Percentiles rank a stretch among this genome's conserved stretches.
Conservation (phyloP, 2,797 vertebrate species). For the Pangasius larnaudii region DNA sequence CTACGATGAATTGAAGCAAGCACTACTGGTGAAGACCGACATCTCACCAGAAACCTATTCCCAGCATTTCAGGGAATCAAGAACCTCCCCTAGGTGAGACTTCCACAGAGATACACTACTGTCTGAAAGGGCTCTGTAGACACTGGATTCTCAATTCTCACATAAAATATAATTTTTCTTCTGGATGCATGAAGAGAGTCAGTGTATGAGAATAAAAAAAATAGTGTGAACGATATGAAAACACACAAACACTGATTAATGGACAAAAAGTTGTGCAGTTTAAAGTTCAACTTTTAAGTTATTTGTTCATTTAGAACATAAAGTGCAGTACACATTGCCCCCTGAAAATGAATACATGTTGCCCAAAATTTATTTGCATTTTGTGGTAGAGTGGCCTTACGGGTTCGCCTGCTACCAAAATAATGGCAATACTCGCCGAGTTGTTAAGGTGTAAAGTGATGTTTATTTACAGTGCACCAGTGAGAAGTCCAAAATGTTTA, state of each 20-base stretch:
- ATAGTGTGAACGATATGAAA: neutral
- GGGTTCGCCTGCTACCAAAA: too few relatives aligned
- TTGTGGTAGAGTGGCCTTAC: too few relatives aligned
- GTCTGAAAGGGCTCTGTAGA: neutral
- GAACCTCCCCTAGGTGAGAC: neutral
- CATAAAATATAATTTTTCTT: neutral
- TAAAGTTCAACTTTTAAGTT: too few relatives aligned
- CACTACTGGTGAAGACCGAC: neutral
- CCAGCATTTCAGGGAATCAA: neutral
- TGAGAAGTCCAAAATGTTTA: too few relatives aligned
- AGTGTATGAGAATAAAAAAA: neutral
- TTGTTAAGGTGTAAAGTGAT: too few relatives aligned
- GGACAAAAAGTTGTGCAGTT: too few relatives aligned
- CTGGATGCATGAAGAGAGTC: neutral
- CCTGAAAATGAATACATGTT: too few relatives aligned
- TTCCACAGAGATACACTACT: neutral
- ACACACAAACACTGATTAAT: neutral
- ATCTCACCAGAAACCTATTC: neutral
- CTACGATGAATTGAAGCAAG: neutral
- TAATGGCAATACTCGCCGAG: too few relatives aligned
- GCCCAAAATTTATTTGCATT: too few relatives aligned
- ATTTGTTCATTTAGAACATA: too few relatives aligned
- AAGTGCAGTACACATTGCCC: too few relatives aligned
- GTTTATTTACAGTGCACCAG: too few relatives aligned
- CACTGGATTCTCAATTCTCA: neutral